A percentile compares a stretch with the other conserved stretches of the same genome.
These are phyloP conservation scores for Agrotis exclamationis DNA, from an alignment of 2,888 invertebrate species.

Conservation along the genomic window DNA sequence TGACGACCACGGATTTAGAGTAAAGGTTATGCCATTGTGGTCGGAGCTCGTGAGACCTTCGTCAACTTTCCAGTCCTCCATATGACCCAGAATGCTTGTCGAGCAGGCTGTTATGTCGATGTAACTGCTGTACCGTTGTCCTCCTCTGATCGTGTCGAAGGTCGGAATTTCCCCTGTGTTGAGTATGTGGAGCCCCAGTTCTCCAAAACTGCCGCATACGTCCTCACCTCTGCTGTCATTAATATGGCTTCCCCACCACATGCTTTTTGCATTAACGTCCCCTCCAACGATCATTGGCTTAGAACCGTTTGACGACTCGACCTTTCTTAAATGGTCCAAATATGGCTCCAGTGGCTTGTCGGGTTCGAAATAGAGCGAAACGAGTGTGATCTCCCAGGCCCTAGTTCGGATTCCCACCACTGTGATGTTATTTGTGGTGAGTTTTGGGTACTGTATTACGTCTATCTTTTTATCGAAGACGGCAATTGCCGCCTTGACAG, in stretches of 20 bases:
- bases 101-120: no score
- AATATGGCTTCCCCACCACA: neutral
- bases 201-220: no score
- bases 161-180: no score
- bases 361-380: slow-evolving; percentile 1
- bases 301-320: neutral
- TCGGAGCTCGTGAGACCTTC: no score
- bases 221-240: neutral
- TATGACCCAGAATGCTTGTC: no score
- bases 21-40: no score
- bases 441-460: neutral
- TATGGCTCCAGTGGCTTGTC: neutral
- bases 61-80: no score
- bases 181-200: no score
- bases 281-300: neutral
- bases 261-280: slow-evolving; percentile 1
- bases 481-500: slow-evolving; percentile 1
- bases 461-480: neutral
- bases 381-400: slow-evolving; percentile 12
- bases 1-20: no score
- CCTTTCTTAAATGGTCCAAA: neutral
- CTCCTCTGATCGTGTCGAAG: no score
- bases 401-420: slow-evolving; percentile 11
- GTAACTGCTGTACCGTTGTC: neutral
- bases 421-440: no score